Evolutionary conservation across 1,140 invertebrate genomes (phyloP).

Genomic region (Geopemphigus sp.): DNA sequence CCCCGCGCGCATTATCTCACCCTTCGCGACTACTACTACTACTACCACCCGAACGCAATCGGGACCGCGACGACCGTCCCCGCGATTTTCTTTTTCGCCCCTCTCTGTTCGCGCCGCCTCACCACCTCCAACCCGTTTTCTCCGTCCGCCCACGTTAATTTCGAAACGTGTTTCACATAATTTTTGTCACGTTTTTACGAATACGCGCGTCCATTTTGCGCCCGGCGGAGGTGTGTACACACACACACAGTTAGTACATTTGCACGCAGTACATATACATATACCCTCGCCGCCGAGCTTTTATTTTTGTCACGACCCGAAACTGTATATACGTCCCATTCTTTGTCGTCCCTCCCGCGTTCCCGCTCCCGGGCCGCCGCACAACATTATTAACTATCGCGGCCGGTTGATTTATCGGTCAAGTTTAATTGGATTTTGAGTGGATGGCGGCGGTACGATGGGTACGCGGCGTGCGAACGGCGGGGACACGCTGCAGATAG

Average conservation of each 20-base stretch:
- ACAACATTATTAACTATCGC: conserved; percentile 47
- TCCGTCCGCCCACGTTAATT: conserved; percentile 11
- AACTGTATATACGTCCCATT: neutral
- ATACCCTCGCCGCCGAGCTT: neutral
- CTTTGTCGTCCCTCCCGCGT: neutral
- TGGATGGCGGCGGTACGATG: conserved; percentile 34
- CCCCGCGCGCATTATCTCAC: conserved; percentile 40
- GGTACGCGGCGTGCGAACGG: neutral
- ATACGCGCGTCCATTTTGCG: neutral
- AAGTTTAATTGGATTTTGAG: conserved; percentile 50
- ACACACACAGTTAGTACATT: neutral
- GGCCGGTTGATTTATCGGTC: conserved; percentile 47
- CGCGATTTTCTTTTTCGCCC: neutral
- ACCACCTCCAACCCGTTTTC: neutral
- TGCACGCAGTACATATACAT: neutral
- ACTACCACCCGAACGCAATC: too few species aligned
- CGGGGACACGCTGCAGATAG: too few species aligned
- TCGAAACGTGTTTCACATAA: conserved; percentile 47
- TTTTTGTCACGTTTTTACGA: conserved; percentile 45
- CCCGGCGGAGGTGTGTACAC: neutral
- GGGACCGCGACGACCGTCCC: too few species aligned
- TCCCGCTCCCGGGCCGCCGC: neutral
- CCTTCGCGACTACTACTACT: too few species aligned
- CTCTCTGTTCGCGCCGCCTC: neutral
- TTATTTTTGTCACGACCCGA: conserved; percentile 41